Percentiles rank a stretch among this genome's conserved stretches.
phyloP scores from a whole-genome alignment of 2,888 invertebrate genomes.

The Iphiclides podalirius region DNA sequence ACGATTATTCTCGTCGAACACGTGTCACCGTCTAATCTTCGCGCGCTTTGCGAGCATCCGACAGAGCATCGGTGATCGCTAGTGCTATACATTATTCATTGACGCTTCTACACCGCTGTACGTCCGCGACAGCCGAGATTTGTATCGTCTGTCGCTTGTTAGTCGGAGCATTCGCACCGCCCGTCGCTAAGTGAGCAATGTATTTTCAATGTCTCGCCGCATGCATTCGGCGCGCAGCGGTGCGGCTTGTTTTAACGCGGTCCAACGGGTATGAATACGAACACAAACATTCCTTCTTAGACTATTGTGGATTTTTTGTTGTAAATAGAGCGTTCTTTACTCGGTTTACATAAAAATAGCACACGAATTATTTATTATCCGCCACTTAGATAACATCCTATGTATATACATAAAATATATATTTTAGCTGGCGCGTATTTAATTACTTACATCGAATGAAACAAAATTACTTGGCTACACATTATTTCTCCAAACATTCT shows the following conservation, averaged over 20 bases:
- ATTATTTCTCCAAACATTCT: no score
- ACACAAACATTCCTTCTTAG: not conserved
- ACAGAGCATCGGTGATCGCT: slow-evolving; percentile 26
- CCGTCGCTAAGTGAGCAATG: slow-evolving; percentile 11
- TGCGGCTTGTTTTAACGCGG: not conserved
- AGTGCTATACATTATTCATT: slow-evolving; percentile 57
- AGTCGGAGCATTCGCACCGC: slow-evolving; percentile 13
- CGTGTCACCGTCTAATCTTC: slow-evolving; percentile 28
- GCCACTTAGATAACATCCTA: no score
- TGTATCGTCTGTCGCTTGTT: slow-evolving; percentile 43
- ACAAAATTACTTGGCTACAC: no score
- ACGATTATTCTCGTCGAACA: slow-evolving; percentile 4
- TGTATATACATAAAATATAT: no score
- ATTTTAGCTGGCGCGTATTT: no score
- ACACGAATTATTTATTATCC: no score
- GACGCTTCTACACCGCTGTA: slow-evolving; percentile 42
- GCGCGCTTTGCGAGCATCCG: slow-evolving; percentile 28
- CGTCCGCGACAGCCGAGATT: slow-evolving; percentile 35
- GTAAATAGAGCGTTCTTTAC: no score
- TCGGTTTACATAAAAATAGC: no score
- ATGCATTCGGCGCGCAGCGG: no score
- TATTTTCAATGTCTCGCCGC: slow-evolving; percentile 5
- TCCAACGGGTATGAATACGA: not conserved
- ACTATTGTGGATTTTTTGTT: not conserved
- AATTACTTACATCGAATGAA: no score